phyloP scores from a whole-genome alignment of 2,113 vertebrate species.

The Burhinus oedicnemus region DNA sequence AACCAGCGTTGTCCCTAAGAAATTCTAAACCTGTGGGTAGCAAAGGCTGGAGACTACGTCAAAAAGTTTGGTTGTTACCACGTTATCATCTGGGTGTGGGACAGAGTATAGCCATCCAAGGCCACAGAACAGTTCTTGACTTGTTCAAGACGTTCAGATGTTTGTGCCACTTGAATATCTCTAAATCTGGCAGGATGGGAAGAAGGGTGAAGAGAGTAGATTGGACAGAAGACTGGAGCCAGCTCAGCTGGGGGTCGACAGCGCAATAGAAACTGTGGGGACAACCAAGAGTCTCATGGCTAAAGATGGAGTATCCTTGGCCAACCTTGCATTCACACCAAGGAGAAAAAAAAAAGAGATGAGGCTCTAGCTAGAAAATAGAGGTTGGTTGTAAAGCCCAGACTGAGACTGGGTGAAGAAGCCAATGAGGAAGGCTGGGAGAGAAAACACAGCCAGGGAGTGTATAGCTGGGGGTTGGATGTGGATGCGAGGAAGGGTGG shows the following conservation, averaged over 20 bases:
- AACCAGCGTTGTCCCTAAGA: background rate
- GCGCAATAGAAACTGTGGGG: background rate
- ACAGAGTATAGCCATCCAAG: background rate
- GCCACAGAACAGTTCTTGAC: background rate
- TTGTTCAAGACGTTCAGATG: background rate
- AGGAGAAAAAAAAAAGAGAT: background rate
- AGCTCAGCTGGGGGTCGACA: background rate
- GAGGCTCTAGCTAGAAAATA: background rate
- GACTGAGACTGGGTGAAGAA: background rate
- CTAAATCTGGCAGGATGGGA: background rate
- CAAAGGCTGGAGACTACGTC: background rate
- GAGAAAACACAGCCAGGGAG: background rate
- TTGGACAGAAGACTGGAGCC: background rate
- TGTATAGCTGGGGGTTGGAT: background rate
- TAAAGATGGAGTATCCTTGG: background rate
- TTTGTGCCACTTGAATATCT: background rate
- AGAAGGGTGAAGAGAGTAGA: background rate
- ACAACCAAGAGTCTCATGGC: background rate
- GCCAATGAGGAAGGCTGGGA: background rate
- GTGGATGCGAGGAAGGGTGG: background rate
- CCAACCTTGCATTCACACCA: rapidly evolving
- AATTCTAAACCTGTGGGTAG: background rate
- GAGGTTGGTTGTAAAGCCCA: background rate
- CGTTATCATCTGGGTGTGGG: rapidly evolving
- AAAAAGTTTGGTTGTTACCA: background rate